Conservation (phyloP, 2,888 invertebrate genomes). For the Tetragnatha montana region DNA sequence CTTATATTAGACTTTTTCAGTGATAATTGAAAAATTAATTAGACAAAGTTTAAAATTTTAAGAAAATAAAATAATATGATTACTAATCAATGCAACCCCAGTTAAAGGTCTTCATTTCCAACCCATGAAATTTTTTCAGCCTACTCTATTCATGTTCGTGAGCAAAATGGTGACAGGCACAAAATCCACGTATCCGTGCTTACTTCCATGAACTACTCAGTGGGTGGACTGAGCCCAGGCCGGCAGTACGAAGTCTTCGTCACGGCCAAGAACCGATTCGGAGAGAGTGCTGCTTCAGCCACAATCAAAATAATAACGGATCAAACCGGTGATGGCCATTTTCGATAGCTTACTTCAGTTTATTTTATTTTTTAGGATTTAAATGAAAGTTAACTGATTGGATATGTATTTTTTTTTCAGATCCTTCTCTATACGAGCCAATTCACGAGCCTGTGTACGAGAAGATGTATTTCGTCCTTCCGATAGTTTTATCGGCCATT, state of each 20-base stretch:
- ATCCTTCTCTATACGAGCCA: constrained; percentile 55
- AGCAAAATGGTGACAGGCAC: constrained; percentile 57
- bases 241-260: constrained; percentile 72
- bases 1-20: background rate
- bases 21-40: too few species aligned
- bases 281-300: constrained; percentile 70
- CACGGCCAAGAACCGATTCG: constrained; percentile 72
- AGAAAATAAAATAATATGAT: background rate
- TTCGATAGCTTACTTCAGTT: background rate
- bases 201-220: constrained; percentile 62
- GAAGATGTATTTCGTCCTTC: constrained; percentile 53
- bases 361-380: background rate
- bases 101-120: background rate
- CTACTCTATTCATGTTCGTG: constrained; percentile 56
- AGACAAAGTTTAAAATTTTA: too few species aligned
- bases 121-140: constrained; percentile 10
- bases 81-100: background rate
- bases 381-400: background rate
- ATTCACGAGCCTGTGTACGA: constrained; percentile 56
- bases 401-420: constrained; percentile 24
- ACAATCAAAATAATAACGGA: constrained; percentile 60
- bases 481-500: constrained; percentile 56
- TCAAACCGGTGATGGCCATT: constrained; percentile 43
- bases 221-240: constrained; percentile 71
- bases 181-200: constrained; percentile 46